These are phyloP conservation scores for Siniperca knerii DNA, from an alignment of 2,113 vertebrate species.

Conservation along the genomic window DNA sequence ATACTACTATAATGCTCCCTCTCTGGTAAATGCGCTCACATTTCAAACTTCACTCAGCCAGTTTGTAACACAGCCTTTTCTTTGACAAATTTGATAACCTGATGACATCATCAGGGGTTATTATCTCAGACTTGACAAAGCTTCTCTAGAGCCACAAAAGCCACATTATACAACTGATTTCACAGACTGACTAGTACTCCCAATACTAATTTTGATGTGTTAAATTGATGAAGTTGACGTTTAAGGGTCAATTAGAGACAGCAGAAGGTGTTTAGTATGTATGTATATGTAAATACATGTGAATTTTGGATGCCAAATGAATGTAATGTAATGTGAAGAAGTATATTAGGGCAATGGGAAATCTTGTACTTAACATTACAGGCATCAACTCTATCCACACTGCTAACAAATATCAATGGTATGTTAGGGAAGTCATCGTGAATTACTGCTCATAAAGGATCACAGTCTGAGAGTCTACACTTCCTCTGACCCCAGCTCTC, in stretches of 20 bases:
- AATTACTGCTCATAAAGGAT: conserved; percentile 61
- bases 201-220: neutral
- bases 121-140: neutral
- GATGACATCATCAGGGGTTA: too few relatives aligned
- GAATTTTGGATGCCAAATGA: too few relatives aligned
- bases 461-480: conserved; percentile 62
- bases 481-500: conserved; percentile 70
- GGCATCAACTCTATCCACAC: neutral
- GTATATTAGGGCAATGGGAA: neutral
- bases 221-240: neutral
- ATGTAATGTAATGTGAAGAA: neutral
- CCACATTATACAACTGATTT: neutral
- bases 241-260: neutral
- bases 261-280: neutral
- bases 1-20: neutral
- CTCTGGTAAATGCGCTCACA: neutral
- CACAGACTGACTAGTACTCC: neutral
- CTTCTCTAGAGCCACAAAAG: neutral
- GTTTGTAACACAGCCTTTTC: neutral
- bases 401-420: conserved; percentile 41
- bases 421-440: conserved; percentile 46
- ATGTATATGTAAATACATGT: neutral
- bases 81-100: neutral
- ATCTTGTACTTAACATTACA: neutral
- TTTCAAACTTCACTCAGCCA: neutral